Base-by-base conservation (phyloP, 1,140 invertebrate species). In the Solenopsis fugax region DNA sequence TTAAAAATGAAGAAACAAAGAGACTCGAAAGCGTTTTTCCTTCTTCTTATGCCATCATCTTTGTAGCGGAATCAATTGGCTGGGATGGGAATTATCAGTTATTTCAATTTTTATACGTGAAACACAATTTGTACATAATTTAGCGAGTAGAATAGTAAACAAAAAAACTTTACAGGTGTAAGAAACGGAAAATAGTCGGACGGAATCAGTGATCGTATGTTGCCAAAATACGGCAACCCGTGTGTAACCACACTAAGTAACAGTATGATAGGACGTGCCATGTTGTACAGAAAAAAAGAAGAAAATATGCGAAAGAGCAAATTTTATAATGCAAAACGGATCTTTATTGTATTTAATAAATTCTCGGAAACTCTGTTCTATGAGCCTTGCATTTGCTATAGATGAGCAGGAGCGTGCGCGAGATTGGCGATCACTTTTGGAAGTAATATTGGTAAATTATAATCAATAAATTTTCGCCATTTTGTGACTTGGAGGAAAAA, bases 211-310 rank as follows among this genome's bases (percentile, higher is more conserved):
- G 86, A 90, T 64, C n/a, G 75, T 84, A 72, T 18, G 52, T 73
- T 69, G 69, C 21, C 69, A 77, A n/a, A 69, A 81, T 85, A 56
- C 29, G 50, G 48, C 76, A 52, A 69, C 12, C 2, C 13, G 3
- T 58, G n/a, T 21, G 21, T 21, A 82, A 58, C 21, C n/a, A 73
- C 29, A 75, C 24, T 75, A 65, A 86, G 78, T 92, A 89, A 92
- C 91, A 84, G 64, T 94, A 94, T 91, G 85, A 91, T 94, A 95
- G 93, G 90, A 94, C 87, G 94, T 95, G 94, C 94, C 94, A 95
- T 95, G 93, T 93, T 95, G 93, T 94, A 94, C 93, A 93, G 91
- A 90, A 92, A 92, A 85, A 71, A 85, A 58, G 24, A 67, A 60
- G 62, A 91, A 92, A 89, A 87, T 52, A 91, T 80, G 87, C 85